These are phyloP conservation scores for Formica exsecta DNA, from an alignment of 1,140 invertebrate species.

Conservation along the genomic window DNA sequence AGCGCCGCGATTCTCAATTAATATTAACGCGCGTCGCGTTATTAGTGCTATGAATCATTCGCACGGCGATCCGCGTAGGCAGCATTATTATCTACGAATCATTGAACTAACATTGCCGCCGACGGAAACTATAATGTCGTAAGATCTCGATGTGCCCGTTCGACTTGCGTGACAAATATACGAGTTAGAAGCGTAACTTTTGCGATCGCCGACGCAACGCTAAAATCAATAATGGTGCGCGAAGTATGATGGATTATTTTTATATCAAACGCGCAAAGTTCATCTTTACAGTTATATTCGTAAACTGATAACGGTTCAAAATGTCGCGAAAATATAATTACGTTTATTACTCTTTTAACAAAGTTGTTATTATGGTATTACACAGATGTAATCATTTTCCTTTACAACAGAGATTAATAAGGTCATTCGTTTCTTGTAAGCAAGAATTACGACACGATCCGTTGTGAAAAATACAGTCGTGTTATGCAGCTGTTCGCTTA, in stretches of 20 bases:
- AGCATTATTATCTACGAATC: slow-evolving; percentile 58
- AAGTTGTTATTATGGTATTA: background rate
- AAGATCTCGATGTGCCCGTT: slow-evolving; percentile 31
- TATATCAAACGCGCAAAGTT: background rate
- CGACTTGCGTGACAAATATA: slow-evolving; percentile 37
- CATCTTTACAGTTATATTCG: background rate
- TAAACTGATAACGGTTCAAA: background rate
- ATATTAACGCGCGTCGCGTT: slow-evolving; percentile 68
- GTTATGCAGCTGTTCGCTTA: background rate
- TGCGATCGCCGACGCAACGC: background rate
- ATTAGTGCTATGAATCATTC: slow-evolving; percentile 65
- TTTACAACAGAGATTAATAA: background rate
- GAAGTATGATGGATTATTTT: background rate
- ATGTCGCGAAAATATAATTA: background rate
- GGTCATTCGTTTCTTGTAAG: background rate
- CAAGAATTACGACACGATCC: background rate
- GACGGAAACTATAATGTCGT: slow-evolving; percentile 22
- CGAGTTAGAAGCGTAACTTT: slow-evolving; percentile 25
- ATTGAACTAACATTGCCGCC: slow-evolving; percentile 30
- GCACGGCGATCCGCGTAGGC: slow-evolving; percentile 30
- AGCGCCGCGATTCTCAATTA: slow-evolving; percentile 68
- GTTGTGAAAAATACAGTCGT: background rate
- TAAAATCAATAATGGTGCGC: slow-evolving; percentile 22
- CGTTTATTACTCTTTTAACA: background rate
- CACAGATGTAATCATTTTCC: background rate